Base-by-base conservation (phyloP, 2,113 vertebrate species). In the Myrmecobius fasciatus region DNA sequence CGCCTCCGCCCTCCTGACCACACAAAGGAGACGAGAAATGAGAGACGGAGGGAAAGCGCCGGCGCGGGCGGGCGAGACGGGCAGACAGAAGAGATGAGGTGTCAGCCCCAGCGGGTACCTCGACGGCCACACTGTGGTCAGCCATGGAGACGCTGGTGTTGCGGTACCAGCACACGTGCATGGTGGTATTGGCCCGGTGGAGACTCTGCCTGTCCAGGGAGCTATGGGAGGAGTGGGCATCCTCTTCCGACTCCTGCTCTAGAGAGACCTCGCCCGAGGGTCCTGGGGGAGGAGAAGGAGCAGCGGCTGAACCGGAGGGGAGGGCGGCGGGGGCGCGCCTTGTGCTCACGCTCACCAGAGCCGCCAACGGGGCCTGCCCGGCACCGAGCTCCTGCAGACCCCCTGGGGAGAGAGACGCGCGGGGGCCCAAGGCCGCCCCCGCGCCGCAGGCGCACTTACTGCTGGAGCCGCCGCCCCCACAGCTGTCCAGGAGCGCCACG, bases 91-190 rank as follows among this genome's bases (percentile, higher is more conserved):
- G 88, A 94, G 90, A 92, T 75, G 89, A 17, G 28, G 49, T 5
- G 94, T 0, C 26, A n/a, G 89, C 94, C 95, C 96, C 54, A 53
- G 0, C 54, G 98, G 97, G 96, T 99, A 99, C 99, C 99, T 99
- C 99, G 11, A 99, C 99, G 24, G 99, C 99, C 89, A 99, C 98
- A 93, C 99, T 99, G 99, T 99, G 99, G 98, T 99, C 99, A 3
- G 99, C 98, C 98, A 99, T 99, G 98, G 99, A 99, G 98, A 99
- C 99, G 12, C 99, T 99, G 91, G 99, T 99, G 98, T 99, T 99
- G 96, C 99, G 99, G 98, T 99, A 99, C 99, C 99, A 99, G 99
- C 99, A 99, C 98, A 99, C 99, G 89, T 99, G 99, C 99, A 99
- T 98, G 53, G 99, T 99, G 92, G 99, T 99, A 98, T 99, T 99